Percentiles rank a stretch among this genome's conserved stretches.
These are phyloP conservation scores for Microcaecilia unicolor DNA, from an alignment of 2,797 vertebrate genomes.

Conservation along the genomic window DNA sequence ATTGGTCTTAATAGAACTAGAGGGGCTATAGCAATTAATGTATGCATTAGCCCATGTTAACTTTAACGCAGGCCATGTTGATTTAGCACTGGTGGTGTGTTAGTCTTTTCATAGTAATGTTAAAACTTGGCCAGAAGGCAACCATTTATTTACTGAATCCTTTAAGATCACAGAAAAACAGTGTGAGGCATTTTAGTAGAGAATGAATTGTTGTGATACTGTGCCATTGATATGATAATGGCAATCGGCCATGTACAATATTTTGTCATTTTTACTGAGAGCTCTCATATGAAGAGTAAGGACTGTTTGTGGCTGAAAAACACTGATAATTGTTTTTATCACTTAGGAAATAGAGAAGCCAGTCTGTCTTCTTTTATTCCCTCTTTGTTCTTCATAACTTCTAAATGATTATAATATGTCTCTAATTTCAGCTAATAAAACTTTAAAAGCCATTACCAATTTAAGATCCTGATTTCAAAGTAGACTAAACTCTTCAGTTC, in stretches of 20 bases:
- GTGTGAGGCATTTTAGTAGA: conserved; percentile 15
- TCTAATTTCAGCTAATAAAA: conserved; percentile 16
- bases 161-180: conserved; percentile 31
- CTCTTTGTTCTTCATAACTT: conserved; percentile 13
- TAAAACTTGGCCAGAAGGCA: conserved; percentile 57
- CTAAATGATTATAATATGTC: conserved; percentile 11
- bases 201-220: conserved; percentile 50
- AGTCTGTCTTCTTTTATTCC: background rate
- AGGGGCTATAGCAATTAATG: too few relatives aligned
- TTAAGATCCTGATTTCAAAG: conserved; percentile 8
- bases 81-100: too few relatives aligned
- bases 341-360: conserved; percentile 1
- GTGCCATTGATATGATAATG: conserved; percentile 20
- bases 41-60: too few relatives aligned
- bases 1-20: too few relatives aligned
- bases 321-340: background rate
- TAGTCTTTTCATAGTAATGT: conserved; percentile 52
- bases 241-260: background rate
- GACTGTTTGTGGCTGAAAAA: conserved; percentile 4
- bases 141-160: conserved; percentile 57
- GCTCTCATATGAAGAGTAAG: background rate
- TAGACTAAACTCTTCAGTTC: too few relatives aligned
- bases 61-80: too few relatives aligned
- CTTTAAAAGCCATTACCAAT: background rate
- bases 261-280: background rate